phyloP scores from a whole-genome alignment of 2,888 invertebrate genomes.

The Noctua janthe region DNA sequence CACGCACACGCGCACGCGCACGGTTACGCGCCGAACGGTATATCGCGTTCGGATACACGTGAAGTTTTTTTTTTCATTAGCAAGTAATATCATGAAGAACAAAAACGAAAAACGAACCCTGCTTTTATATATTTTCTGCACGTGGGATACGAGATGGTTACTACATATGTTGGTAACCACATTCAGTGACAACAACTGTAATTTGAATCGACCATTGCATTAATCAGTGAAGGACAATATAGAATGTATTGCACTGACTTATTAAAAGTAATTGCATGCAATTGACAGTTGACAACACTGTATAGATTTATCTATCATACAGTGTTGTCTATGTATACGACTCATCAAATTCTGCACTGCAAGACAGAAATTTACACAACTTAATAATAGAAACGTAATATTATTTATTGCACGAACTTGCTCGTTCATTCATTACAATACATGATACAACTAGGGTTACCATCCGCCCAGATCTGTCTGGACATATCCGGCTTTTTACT shows the following conservation, averaged over 20 bases:
- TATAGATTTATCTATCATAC: neutral
- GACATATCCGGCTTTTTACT: neutral
- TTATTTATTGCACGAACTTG: conserved; percentile 42
- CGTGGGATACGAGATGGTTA: neutral
- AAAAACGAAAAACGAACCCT: neutral
- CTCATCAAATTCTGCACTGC: neutral
- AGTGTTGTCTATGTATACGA: neutral
- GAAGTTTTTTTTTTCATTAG: no score
- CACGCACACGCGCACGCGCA: no score
- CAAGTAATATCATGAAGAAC: neutral
- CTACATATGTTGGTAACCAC: neutral
- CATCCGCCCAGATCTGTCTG: neutral
- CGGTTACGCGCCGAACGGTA: no score
- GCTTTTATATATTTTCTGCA: neutral
- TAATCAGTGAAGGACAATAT: neutral
- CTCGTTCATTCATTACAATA: conserved; percentile 58
- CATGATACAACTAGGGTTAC: neutral
- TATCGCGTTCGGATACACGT: no score
- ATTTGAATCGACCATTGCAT: conserved; percentile 10
- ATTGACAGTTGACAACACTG: conserved; percentile 30
- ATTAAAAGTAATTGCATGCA: conserved; percentile 36
- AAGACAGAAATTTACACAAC: conserved; percentile 8
- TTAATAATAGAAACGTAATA: conserved; percentile 19
- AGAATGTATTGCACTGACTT: conserved; percentile 32
- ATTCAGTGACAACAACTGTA: neutral